Base-by-base conservation (phyloP, 2,113 vertebrate species). In the Otocyon megalotis region DNA sequence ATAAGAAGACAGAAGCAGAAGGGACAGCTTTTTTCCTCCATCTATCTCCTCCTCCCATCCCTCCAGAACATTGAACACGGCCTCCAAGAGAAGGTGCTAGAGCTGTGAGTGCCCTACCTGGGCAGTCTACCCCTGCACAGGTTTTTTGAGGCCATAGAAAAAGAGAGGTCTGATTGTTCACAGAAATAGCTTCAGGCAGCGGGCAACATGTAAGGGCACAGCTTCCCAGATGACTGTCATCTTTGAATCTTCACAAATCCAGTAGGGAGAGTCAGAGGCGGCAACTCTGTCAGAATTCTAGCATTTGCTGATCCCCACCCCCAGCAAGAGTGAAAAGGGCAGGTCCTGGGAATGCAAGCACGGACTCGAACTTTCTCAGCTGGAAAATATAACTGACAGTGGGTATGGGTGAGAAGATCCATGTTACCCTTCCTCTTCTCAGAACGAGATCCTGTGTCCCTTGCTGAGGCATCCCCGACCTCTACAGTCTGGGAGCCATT, bases 161-260 rank as follows among this genome's bases (percentile, higher is more conserved):
- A 28, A 72, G n/a, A 83, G 22, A 79, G n/a, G 26, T 37, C 17
- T 54, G 82, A 56, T 28, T 71, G 43, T 89, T 87, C 60, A 53
- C 12, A 62, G 74, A 85, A 81, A 74, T 65, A 16, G 35, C 86
- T 56, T 69, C 15, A 30, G 62, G 63, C 54, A 87, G 30, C 90
- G 71, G 90, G 50, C 84, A 54, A 63, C 0, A 2, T 60, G 83
- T 62, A 74, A 83, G 91, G 56, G 20, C 74, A 89, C 15, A 58
- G 60, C 63, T 82, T 94, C 60, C 91, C 60, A 37, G 54, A 56
- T 35, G 82, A 43, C 82, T 88, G 53, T 90, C 71, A 32, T 72
- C 85, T 92, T 32, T 72, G 72, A 67, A 50, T 93, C 28, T 43
- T 81, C 16, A 26, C 50, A 62, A 7, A 37, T 62, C 86, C 37